phyloP scores from a whole-genome alignment of 2,888 invertebrate genomes.

The Epinotia nisella region DNA sequence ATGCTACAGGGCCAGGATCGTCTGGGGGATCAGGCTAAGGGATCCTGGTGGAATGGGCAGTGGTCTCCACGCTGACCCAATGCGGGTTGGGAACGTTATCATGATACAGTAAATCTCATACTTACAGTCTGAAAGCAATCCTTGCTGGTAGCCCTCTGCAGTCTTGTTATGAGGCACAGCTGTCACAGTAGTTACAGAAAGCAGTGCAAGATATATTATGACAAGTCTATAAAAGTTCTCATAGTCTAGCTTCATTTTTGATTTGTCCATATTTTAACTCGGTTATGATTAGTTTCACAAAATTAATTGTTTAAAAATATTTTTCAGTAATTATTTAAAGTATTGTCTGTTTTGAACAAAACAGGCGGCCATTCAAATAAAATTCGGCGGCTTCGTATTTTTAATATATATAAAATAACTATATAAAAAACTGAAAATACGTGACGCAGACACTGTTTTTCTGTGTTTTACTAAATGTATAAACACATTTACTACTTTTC shows the following conservation, averaged over 20 bases:
- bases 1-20: too few relatives aligned
- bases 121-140: background rate
- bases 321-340: too few relatives aligned
- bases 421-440: background rate
- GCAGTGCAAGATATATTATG: background rate
- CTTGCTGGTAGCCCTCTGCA: background rate
- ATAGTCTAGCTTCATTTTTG: background rate
- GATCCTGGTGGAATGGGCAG: too few relatives aligned
- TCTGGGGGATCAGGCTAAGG: too few relatives aligned
- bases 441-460: constrained; percentile 1
- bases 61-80: too few relatives aligned
- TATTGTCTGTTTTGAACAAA: too few relatives aligned
- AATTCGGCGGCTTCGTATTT: background rate
- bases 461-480: too few relatives aligned
- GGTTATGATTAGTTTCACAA: background rate
- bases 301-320: too few relatives aligned
- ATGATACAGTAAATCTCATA: background rate
- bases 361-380: background rate
- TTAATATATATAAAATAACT: constrained; percentile 13
- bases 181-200: background rate
- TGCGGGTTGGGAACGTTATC: too few relatives aligned
- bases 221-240: too few relatives aligned
- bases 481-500: too few relatives aligned
- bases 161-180: background rate
- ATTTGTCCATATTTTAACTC: background rate